These are phyloP conservation scores for Trachemys scripta DNA, from an alignment of 2,113 vertebrate species.

Conservation along the genomic window DNA sequence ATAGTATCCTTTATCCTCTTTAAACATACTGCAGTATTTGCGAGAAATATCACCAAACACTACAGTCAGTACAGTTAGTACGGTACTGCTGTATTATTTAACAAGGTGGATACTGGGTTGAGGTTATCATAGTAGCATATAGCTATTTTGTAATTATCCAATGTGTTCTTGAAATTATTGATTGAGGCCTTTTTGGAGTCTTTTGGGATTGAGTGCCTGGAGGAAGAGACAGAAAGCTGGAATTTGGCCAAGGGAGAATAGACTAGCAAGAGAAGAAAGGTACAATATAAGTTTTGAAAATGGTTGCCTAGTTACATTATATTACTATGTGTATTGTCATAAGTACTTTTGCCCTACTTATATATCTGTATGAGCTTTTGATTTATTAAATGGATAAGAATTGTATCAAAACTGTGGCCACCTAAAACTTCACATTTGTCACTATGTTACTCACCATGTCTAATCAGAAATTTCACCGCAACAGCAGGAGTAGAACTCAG, in stretches of 20 bases:
- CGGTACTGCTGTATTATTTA: neutral
- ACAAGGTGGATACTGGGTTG: neutral
- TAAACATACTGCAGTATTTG: slow-evolving; percentile 15
- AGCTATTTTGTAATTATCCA: neutral
- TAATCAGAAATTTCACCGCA: neutral
- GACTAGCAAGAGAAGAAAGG: slow-evolving; percentile 11
- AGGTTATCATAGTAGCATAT: neutral
- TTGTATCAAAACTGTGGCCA: neutral
- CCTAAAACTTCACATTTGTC: neutral
- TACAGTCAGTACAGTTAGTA: neutral
- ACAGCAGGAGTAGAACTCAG: neutral
- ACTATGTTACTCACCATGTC: fast-evolving
- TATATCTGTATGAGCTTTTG: slow-evolving; percentile 34
- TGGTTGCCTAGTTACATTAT: neutral
- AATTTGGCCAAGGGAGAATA: neutral
- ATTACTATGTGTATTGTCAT: slow-evolving; percentile 20
- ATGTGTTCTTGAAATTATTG: neutral
- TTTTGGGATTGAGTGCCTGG: neutral
- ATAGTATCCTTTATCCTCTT: neutral
- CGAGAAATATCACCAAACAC: neutral
- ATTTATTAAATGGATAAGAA: slow-evolving; percentile 17
- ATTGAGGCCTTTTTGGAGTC: neutral
- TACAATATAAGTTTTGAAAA: slow-evolving; percentile 24
- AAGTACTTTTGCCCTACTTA: slow-evolving; percentile 27
- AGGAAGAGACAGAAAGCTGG: slow-evolving; percentile 8